Evolutionary conservation across 2,797 vertebrate genomes (phyloP), one percentile per base, ranked within the genome.

Genomic region (Eulemur rubriventer): DNA sequence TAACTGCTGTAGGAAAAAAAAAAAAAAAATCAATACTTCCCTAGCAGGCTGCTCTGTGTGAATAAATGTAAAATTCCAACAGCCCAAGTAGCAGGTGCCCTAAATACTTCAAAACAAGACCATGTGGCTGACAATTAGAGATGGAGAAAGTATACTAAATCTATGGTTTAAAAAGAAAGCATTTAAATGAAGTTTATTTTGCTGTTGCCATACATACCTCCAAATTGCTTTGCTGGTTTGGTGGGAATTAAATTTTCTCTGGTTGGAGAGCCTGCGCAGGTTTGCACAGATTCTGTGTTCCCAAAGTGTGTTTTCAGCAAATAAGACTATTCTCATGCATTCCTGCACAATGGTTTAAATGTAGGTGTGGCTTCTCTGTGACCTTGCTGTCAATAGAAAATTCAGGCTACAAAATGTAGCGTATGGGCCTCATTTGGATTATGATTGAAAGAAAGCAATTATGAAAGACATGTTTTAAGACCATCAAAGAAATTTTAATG

Each of bases 1-100:
- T 92, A 92, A 93, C 93, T 96, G 80, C 95, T 81, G 80, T 93
- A 85, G 86, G 73, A 88, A 79, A 76, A 57, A 96, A 95, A 57
- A 96, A 95, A 95, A 78, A 78, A 79, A 96, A 95, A 95, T 95
- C 95, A 97, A 70, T 95, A 93, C 93, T 96, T 95, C 35, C 70
- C 83, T 89, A 82, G 50, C 93, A 96, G 83, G 69, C 94, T 85
- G 87, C 87, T 92, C 72, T 78, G 30, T 95, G 61, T 81, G 78
- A 84, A 94, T 89, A 94, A 94, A 93, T 96, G 85, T 55, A 92
- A 95, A 96, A 73, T 79, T 76, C 48, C n/a, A 73, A 7, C 89
- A 83, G 86, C 80, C 83, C 50, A 80, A 90, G 91, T 63, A 87
- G 69, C 84, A 94, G 95, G 87, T 93, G 84, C 67, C 97, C 97